These are phyloP conservation scores for Rhipidura dahli DNA, from an alignment of 2,113 vertebrate species.

Conservation along the genomic window DNA sequence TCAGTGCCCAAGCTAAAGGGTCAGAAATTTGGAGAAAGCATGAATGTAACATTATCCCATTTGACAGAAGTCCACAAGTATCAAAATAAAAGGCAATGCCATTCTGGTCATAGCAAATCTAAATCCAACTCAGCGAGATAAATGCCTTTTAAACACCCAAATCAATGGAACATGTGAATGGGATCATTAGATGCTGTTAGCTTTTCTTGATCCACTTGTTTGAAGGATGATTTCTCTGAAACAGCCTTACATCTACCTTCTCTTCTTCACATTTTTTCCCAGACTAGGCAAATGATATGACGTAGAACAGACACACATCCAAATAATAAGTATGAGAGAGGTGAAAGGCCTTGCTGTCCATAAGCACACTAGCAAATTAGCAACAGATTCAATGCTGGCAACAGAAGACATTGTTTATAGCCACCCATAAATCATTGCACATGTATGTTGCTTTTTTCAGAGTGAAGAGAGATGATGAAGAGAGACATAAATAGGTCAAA, in stretches of 20 bases:
- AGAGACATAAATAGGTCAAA: neutral
- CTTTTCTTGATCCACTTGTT: slow-evolving; percentile 8
- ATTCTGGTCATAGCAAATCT: neutral
- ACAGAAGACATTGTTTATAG: neutral
- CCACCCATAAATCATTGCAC: neutral
- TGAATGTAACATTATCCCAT: neutral
- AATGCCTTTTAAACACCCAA: neutral
- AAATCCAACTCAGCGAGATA: slow-evolving; percentile 25
- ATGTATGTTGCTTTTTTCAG: neutral
- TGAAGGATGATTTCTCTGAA: slow-evolving; percentile 16
- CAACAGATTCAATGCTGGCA: neutral
- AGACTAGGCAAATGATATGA: neutral
- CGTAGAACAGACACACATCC: neutral
- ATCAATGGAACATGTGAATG: slow-evolving; percentile 13
- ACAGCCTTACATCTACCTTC: neutral
- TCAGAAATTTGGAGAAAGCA: neutral
- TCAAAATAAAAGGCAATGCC: slow-evolving; percentile 13
- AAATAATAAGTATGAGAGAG: neutral
- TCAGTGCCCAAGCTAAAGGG: neutral
- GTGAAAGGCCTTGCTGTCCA: neutral
- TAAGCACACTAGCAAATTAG: neutral
- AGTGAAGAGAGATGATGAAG: neutral
- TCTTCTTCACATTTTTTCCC: neutral
- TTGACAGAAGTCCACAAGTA: neutral
- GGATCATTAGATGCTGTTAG: slow-evolving; percentile 5